These are phyloP conservation scores for Ctenosaura bakeri DNA, from an alignment of 2,797 vertebrate species.

Conservation along the genomic window DNA sequence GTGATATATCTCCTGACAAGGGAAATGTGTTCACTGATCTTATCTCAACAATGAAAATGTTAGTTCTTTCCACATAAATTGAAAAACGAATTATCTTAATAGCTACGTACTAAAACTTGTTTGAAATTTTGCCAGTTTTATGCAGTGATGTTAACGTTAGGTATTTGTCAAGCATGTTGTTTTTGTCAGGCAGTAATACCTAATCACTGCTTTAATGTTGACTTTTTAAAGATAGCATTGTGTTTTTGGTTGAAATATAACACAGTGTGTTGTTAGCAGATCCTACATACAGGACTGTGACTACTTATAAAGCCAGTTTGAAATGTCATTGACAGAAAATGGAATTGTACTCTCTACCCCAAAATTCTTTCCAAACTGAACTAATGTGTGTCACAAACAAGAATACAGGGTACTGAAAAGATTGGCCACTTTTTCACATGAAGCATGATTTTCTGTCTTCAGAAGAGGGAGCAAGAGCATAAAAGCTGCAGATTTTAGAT, in stretches of 20 bases:
- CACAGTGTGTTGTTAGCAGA: conserved; percentile 7
- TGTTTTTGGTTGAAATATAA: conserved; percentile 25
- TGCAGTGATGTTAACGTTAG: neutral
- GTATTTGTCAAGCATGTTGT: neutral
- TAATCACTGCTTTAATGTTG: conserved; percentile 6
- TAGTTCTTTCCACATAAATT: conserved; percentile 31
- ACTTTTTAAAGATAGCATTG: conserved; percentile 24
- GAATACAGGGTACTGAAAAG: neutral
- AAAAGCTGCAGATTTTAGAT: neutral
- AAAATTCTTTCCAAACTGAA: neutral
- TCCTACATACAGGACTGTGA: neutral
- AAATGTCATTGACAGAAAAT: neutral
- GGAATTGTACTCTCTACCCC: neutral
- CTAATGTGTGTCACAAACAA: neutral
- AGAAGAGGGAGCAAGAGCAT: neutral
- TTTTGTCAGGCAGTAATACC: neutral
- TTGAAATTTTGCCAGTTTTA: conserved; percentile 15
- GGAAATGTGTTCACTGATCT: conserved; percentile 48
- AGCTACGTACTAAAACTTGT: neutral
- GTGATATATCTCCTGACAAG: conserved; percentile 59
- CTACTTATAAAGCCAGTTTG: neutral
- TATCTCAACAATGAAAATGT: conserved; percentile 64
- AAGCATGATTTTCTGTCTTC: neutral
- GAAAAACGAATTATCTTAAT: conserved; percentile 46
- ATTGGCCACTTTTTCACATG: neutral